phyloP scores from a whole-genome alignment of 2,888 invertebrate species.

The Danaus chrysippus region DNA sequence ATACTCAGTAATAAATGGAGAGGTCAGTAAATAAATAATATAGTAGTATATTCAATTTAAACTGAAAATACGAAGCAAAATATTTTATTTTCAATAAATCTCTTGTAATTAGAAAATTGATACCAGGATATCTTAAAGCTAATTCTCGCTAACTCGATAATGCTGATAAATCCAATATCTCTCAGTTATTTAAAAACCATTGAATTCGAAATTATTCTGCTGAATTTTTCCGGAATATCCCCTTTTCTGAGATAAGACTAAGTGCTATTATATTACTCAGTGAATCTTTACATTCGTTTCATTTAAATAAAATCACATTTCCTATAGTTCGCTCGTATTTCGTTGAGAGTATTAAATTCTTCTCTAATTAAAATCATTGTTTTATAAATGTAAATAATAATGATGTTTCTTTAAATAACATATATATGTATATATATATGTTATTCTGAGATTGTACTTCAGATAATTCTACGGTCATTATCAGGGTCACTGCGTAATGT shows the following conservation, averaged over 20 bases:
- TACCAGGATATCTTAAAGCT: background rate
- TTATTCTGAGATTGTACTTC: conserved; percentile 11
- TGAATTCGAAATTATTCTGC: conserved; percentile 4
- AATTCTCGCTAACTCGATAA: background rate
- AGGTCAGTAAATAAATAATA: too few relatives aligned
- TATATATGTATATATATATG: background rate
- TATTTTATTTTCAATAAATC: too few relatives aligned
- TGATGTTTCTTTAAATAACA: background rate
- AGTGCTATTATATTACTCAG: conserved; percentile 13
- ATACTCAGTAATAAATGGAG: too few relatives aligned
- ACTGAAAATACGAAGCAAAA: too few relatives aligned
- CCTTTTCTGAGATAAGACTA: conserved; percentile 3
- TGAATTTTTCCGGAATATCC: conserved; percentile 3
- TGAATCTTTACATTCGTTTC: conserved; percentile 24
- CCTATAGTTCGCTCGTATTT: conserved; percentile 16
- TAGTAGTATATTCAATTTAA: too few relatives aligned
- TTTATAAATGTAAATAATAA: background rate
- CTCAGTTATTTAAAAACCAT: conserved; percentile 7
- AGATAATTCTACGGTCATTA: conserved; percentile 38
- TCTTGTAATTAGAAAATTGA: too few relatives aligned
- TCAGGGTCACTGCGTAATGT: conserved; percentile 67
- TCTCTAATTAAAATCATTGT: background rate
- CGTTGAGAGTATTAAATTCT: background rate
- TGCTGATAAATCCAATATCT: background rate
- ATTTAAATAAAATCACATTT: conserved; percentile 27